phyloP scores from a whole-genome alignment of 53 echinoderm and acorn worm genomes.

The Henricia sp. region DNA sequence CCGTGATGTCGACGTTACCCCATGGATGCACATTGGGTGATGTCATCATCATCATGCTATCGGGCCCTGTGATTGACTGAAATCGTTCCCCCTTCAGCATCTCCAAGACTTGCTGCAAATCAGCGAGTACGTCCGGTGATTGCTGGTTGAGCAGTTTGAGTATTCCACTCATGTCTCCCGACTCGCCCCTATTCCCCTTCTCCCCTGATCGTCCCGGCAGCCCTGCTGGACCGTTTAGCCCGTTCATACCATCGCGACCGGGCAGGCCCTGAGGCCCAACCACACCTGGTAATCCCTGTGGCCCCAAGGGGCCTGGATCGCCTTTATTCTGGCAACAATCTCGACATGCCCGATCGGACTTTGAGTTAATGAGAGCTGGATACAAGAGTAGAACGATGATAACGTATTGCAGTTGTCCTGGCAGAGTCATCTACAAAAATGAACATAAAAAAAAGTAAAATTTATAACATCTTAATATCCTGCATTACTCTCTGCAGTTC shows the following conservation, averaged over 20 bases:
- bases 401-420: neutral
- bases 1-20: slow-evolving; percentile 50
- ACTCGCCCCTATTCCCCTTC: slow-evolving; percentile 56
- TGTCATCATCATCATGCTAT: slow-evolving; percentile 43
- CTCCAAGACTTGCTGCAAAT: slow-evolving; percentile 39
- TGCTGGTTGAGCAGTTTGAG: slow-evolving; percentile 44
- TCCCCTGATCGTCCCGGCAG: slow-evolving; percentile 68
- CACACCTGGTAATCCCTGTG: slow-evolving; percentile 57
- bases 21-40: slow-evolving; percentile 12
- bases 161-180: slow-evolving; percentile 47
- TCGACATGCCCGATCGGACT: slow-evolving; percentile 16
- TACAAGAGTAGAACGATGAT: slow-evolving; percentile 9
- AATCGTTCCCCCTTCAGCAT: slow-evolving; percentile 3
- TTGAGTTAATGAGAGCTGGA: slow-evolving; percentile 6
- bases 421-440: slow-evolving; percentile 23
- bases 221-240: slow-evolving; percentile 75
- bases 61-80: neutral
- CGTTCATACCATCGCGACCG: slow-evolving; percentile 76
- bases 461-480: too few relatives aligned
- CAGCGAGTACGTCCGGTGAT: slow-evolving; percentile 27
- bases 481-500: too few relatives aligned
- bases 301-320: slow-evolving; percentile 49
- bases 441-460: neutral
- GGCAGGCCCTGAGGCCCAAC: slow-evolving; percentile 73
- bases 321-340: slow-evolving; percentile 53